These are phyloP conservation scores for Sarcophaga rosellei DNA, from an alignment of 2,888 invertebrate genomes.

Conservation along the genomic window DNA sequence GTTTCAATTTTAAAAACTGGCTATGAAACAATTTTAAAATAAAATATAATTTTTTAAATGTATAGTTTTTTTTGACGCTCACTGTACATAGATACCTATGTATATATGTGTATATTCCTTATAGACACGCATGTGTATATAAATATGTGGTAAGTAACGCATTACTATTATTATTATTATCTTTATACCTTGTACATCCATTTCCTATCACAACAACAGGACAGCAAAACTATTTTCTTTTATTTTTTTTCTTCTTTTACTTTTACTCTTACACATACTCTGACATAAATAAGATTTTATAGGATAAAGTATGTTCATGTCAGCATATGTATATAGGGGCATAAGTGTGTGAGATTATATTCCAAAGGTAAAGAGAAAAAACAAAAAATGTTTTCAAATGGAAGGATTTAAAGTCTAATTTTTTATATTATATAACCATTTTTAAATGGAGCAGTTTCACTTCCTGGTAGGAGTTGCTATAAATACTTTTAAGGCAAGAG, in stretches of 20 bases:
- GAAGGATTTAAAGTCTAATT: no score
- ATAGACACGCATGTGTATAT: not conserved
- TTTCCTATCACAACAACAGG: constrained; percentile 37
- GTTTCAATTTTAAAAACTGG: no score
- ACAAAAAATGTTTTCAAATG: no score
- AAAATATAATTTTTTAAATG: no score
- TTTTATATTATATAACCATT: no score
- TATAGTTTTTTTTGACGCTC: no score
- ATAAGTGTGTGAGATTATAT: not conserved
- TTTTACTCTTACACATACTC: constrained; percentile 20
- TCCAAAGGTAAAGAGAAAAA: no score
- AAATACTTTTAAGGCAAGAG: no score
- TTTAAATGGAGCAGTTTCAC: no score
- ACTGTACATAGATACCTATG: not conserved
- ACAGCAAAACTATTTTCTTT: not conserved
- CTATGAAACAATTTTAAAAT: no score
- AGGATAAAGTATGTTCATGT: constrained; percentile 17
- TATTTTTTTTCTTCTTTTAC: not conserved
- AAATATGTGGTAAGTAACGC: constrained; percentile 25
- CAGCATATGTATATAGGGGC: not conserved
- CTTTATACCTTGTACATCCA: constrained; percentile 4
- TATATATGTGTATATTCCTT: not conserved
- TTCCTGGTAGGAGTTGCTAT: no score
- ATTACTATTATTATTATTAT: constrained; percentile 26
- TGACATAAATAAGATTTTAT: constrained; percentile 56